Conservation (phyloP, 2,797 vertebrate species). For the Chelidonichthys spinosus region DNA sequence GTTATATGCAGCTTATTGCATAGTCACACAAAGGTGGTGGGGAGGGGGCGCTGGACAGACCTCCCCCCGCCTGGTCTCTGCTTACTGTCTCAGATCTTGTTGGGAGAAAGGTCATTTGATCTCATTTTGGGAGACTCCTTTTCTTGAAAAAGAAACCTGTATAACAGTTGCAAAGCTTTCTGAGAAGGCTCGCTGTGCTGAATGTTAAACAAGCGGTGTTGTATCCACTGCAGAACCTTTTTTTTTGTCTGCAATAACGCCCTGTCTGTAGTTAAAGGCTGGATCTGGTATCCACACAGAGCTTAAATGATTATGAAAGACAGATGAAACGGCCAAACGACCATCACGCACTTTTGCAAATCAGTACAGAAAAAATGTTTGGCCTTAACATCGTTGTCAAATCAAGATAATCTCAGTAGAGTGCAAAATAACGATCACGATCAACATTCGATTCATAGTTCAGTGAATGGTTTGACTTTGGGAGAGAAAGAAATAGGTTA, state of each 20-base stretch:
- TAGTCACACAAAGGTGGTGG: constrained; percentile 50
- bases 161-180: constrained; percentile 78
- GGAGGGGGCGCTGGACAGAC: constrained; percentile 24
- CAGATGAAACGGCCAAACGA: constrained; percentile 63
- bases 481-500: constrained; percentile 63
- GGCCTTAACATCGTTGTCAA: constrained; percentile 62
- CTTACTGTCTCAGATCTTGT: constrained; percentile 63
- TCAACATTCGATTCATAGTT: constrained; percentile 49
- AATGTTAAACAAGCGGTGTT: constrained; percentile 76
- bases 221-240: constrained; percentile 72
- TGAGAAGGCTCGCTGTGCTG: constrained; percentile 78
- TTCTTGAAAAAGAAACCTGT: constrained; percentile 72
- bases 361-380: constrained; percentile 50
- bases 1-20: constrained; percentile 68
- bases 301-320: constrained; percentile 55
- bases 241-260: constrained; percentile 66
- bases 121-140: constrained; percentile 70
- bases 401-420: constrained; percentile 61
- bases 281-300: constrained; percentile 76
- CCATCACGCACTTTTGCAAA: constrained; percentile 66
- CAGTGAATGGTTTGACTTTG: constrained; percentile 64
- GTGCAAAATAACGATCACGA: constrained; percentile 51
- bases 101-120: constrained; percentile 69
- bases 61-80: constrained; percentile 50
- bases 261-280: constrained; percentile 67